These are phyloP conservation scores for Pipistrellus kuhlii DNA, from an alignment of 2,797 vertebrate species.

Conservation along the genomic window DNA sequence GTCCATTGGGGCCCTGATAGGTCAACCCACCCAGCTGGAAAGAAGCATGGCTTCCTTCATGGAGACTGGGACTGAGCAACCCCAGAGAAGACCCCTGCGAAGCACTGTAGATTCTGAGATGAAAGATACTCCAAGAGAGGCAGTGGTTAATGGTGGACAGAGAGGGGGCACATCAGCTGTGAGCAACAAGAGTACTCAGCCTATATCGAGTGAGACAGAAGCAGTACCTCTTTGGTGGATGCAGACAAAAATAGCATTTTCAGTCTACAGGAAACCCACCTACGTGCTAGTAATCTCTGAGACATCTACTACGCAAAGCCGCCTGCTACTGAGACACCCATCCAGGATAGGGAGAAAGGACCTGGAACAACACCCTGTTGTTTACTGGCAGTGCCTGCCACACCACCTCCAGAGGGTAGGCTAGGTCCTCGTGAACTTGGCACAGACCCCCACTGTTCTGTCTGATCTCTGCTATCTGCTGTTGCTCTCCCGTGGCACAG, in stretches of 20 bases:
- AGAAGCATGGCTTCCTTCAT: neutral
- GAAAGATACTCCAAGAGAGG: slow-evolving; percentile 2
- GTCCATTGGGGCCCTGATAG: neutral
- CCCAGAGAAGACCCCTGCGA: neutral
- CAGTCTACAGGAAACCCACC: slow-evolving; percentile 57
- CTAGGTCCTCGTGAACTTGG: neutral
- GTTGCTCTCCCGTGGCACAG: neutral
- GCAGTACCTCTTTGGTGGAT: neutral
- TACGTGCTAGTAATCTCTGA: neutral
- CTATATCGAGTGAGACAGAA: neutral
- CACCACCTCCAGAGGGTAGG: neutral
- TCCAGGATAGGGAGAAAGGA: neutral
- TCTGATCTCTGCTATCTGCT: neutral
- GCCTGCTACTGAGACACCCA: neutral
- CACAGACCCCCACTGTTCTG: rapidly evolving
- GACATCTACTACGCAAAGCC: neutral
- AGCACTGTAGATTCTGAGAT: neutral
- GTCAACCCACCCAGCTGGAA: neutral
- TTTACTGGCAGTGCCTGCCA: neutral
- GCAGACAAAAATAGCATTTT: slow-evolving; percentile 36
- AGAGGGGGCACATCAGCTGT: neutral
- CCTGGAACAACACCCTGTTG: neutral
- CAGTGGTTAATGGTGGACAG: neutral
- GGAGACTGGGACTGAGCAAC: neutral
- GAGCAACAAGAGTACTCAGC: neutral